Conservation (phyloP, 1,140 invertebrate genomes). For the Drosophila nikananu region DNA sequence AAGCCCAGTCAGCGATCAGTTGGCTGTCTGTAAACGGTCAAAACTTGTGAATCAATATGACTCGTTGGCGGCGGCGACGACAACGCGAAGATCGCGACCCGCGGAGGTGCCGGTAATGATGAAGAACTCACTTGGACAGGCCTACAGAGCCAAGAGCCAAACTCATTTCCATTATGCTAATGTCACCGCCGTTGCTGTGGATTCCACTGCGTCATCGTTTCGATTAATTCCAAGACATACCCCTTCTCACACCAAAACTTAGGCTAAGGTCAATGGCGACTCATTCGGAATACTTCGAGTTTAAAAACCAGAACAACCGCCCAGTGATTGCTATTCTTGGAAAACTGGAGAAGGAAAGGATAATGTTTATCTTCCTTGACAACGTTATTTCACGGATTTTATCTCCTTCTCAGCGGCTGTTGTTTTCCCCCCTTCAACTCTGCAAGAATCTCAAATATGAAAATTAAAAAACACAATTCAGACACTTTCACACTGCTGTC, state of each 20-base stretch:
- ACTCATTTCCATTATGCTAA: constrained; percentile 76
- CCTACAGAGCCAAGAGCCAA: constrained; percentile 29
- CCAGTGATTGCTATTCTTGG: constrained; percentile 13
- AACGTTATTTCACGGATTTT: constrained; percentile 24
- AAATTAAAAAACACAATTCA: not conserved
- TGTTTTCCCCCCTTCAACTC: not conserved
- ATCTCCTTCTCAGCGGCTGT: not conserved
- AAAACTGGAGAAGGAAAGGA: not conserved
- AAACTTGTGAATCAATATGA: constrained; percentile 36
- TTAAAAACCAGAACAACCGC: not conserved
- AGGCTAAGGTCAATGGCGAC: constrained; percentile 53
- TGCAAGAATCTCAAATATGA: constrained; percentile 14
- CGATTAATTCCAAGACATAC: constrained; percentile 20
- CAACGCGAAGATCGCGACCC: not conserved
- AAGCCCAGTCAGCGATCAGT: constrained; percentile 27
- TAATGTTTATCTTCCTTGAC: constrained; percentile 22
- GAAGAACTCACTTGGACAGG: constrained; percentile 54
- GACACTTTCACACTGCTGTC: constrained; percentile 23
- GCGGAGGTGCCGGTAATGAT: constrained; percentile 11
- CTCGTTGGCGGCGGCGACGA: not conserved
- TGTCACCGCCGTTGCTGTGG: constrained; percentile 35
- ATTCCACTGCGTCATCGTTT: constrained; percentile 58
- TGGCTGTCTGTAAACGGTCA: constrained; percentile 46
- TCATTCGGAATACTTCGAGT: constrained; percentile 4
- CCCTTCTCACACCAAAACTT: constrained; percentile 14